Base-by-base conservation (phyloP, 1,140 invertebrate species). In the Drosophila varians region DNA sequence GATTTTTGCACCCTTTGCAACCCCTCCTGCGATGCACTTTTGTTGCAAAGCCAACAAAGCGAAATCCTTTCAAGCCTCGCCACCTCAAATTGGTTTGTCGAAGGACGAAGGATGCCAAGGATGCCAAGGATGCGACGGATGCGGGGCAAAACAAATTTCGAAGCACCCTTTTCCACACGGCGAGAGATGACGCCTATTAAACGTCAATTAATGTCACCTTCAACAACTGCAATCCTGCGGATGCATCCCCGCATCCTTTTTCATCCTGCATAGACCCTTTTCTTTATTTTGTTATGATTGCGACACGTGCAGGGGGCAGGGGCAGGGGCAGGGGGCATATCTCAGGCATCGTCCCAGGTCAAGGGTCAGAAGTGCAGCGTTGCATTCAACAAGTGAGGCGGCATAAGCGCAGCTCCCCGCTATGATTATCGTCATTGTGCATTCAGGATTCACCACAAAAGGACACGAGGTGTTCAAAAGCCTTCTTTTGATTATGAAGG, bases 131-230 rank as follows among this genome's bases (percentile, higher is more conserved):
- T 9, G 34, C 3, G 11, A 36, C 7, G 8, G 3, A 48, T 36
- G 34, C 34, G 26, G 62, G 60, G 55, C 36, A 57, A 56, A 64
- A 64, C 60, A 61, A 64, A 64, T 64, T 61, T 64, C 60, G 40
- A 46, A n/a, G 36, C 48, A 48, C 66, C 69, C 68, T 60, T 55
- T 34, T 19, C 28, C 18, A 9, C 21, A 23, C 45, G 23, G 16
- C 21, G 21, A 19, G 52, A 58, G 54, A 58, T 72, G 69, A 62
- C 48, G 75, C 60, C 75, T 56, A 84, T 84, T 84, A 84, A 84
- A 84, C 75, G 80, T 84, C 79, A 84, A 84, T 84, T 84, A 84
- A 84, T 84, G 79, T 84, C 79, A 84, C 75, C 79, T 84, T 79
- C 61, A 84, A 84, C 71, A 78, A 84, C 78, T 71, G 45, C 58